Percentiles rank a stretch among this genome's conserved stretches.
Evolutionary conservation across 2,797 vertebrate genomes (phyloP).

Genomic region (Ctenopoma kingsleyae): DNA sequence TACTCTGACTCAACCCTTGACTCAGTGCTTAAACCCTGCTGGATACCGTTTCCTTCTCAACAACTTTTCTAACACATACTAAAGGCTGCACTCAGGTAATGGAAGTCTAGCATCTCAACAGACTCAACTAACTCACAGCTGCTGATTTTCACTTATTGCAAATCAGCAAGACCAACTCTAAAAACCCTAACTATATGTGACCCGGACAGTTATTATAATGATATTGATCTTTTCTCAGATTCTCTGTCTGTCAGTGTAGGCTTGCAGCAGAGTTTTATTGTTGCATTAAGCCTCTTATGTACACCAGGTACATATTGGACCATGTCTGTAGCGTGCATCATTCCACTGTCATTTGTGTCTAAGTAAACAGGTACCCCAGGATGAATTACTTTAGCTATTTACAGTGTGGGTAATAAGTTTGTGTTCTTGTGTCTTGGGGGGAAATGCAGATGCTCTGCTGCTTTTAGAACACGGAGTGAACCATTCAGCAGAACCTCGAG

Average conservation of each 20-base stretch:
- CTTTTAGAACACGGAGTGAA: constrained; percentile 13
- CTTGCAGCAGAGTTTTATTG: constrained; percentile 22
- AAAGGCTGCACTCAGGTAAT: neutral
- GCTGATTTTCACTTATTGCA: constrained; percentile 27
- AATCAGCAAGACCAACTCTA: constrained; percentile 21
- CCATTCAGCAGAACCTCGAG: constrained; percentile 12
- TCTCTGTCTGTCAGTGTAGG: neutral
- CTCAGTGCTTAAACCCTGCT: neutral
- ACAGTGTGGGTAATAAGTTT: constrained; percentile 29
- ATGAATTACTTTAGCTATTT: constrained; percentile 29
- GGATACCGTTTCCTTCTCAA: neutral
- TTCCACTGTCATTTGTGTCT: constrained; percentile 23
- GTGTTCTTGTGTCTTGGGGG: neutral
- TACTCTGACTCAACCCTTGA: neutral
- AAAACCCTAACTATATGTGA: constrained; percentile 29
- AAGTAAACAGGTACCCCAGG: constrained; percentile 15
- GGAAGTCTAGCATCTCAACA: neutral
- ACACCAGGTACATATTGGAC: constrained; percentile 6
- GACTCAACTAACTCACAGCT: constrained; percentile 2
- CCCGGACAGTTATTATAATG: constrained; percentile 1
- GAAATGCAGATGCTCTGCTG: constrained; percentile 20
- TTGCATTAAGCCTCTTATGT: constrained; percentile 5
- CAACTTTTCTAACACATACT: neutral
- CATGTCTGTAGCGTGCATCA: neutral
- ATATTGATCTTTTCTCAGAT: neutral